A percentile compares a stretch with the other conserved stretches of the same genome.
phyloP scores from a whole-genome alignment of 1,140 invertebrate genomes.

The Bombus haemorrhoidalis region DNA sequence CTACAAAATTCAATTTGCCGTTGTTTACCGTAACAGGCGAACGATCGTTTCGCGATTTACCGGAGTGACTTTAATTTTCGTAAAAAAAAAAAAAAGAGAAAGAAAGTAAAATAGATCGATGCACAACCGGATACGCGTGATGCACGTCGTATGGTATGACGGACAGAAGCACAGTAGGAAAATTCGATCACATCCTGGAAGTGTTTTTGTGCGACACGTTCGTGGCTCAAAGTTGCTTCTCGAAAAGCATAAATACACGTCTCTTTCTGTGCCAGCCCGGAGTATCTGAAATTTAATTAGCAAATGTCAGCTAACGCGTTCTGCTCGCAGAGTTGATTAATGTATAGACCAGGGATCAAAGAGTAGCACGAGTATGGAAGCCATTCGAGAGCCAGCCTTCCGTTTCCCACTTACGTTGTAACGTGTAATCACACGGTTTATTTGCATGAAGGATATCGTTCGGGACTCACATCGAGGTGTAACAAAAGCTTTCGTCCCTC shows the following conservation, averaged over 20 bases:
- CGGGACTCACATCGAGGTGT: background rate
- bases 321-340: background rate
- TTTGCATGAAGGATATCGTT: background rate
- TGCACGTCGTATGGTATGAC: too few relatives aligned
- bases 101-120: background rate
- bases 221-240: background rate
- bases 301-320: background rate
- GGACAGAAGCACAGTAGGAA: background rate
- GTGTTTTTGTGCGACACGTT: background rate
- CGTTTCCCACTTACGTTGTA: background rate
- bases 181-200: background rate
- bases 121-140: background rate
- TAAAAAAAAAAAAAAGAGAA: background rate
- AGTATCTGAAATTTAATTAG: constrained; percentile 24
- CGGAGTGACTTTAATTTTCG: background rate
- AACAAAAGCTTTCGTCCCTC: too few relatives aligned
- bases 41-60: background rate
- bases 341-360: background rate
- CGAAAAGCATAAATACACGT: background rate
- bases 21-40: background rate
- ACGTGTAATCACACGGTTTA: constrained; percentile 1
- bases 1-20: constrained; percentile 4
- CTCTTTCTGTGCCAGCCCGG: background rate
- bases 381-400: background rate
- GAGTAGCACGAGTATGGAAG: background rate